Percentiles rank a stretch among this genome's conserved stretches.
Conservation (phyloP, 2,113 vertebrate species). For the Ophthalmolycus amberensis region DNA sequence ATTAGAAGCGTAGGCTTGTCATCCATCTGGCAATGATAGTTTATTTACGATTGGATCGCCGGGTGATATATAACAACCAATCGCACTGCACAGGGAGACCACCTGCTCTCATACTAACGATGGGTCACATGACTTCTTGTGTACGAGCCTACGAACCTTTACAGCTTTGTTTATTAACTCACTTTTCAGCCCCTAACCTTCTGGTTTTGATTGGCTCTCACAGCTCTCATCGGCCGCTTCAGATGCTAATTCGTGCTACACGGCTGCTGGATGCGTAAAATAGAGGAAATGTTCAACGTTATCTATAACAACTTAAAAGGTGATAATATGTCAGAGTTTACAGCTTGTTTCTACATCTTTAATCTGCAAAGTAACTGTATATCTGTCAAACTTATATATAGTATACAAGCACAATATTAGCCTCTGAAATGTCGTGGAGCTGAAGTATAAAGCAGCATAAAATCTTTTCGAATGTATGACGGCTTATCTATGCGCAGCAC, state of each 20-base stretch:
- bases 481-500: no score
- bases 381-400: not conserved
- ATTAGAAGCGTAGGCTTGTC: not conserved
- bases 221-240: not conserved
- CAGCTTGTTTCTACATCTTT: not conserved
- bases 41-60: slow-evolving; percentile 9
- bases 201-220: not conserved
- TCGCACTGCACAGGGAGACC: not conserved
- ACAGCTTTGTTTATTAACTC: not conserved
- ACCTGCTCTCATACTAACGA: not conserved
- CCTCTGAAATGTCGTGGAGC: not conserved
- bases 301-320: not conserved
- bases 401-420: not conserved
- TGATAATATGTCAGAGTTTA: not conserved
- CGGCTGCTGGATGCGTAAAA: not conserved
- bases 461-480: no score
- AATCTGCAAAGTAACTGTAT: not conserved
- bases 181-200: not conserved
- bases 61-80: not conserved
- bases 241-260: not conserved
- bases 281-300: no score
- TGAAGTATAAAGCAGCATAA: not conserved
- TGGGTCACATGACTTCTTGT: not conserved
- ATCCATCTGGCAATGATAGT: slow-evolving; percentile 42
- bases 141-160: not conserved